Percentiles rank a stretch among this genome's conserved stretches.
Evolutionary conservation across 2,888 invertebrate species (phyloP).

Genomic region (Trissolcus brochymenae): DNA sequence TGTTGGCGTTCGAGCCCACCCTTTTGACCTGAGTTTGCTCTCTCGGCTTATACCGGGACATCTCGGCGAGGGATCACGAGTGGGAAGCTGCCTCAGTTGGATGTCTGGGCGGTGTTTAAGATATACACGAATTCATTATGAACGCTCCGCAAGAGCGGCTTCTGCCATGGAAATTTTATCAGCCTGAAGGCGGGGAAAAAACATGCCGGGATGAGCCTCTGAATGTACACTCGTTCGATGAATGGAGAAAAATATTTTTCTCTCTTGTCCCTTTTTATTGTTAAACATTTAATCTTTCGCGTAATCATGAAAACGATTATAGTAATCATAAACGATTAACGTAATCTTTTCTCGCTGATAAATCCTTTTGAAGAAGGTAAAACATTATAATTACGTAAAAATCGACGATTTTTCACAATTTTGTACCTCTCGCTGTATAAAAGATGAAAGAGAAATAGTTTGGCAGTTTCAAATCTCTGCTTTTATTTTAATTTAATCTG

Average conservation of each 20-base stretch:
- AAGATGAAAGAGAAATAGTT: too few species aligned
- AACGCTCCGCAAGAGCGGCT: constrained; percentile 14
- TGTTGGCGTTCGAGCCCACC: constrained; percentile 34
- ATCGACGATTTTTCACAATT: too few species aligned
- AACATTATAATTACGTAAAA: too few species aligned
- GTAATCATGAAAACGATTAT: too few species aligned
- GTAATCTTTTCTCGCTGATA: background rate
- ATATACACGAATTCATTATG: constrained; percentile 41
- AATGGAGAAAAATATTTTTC: background rate
- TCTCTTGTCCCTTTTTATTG: background rate
- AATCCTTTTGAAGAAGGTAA: too few species aligned
- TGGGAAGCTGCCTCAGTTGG: constrained; percentile 39
- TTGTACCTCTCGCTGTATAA: too few species aligned
- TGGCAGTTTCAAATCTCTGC: too few species aligned
- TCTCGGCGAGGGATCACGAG: constrained; percentile 43
- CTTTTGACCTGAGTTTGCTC: constrained; percentile 43
- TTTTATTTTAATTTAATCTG: too few species aligned
- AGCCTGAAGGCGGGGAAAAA: background rate
- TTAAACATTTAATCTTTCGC: background rate
- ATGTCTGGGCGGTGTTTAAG: constrained; percentile 51
- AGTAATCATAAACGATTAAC: too few species aligned
- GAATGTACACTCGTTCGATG: background rate
- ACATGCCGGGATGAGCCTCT: background rate
- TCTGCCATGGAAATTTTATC: constrained; percentile 26
- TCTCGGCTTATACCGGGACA: constrained; percentile 25